Evolutionary conservation across 2,888 invertebrate genomes (phyloP), one percentile per base, ranked within the genome.

Genomic region (Linyphia triangularis): DNA sequence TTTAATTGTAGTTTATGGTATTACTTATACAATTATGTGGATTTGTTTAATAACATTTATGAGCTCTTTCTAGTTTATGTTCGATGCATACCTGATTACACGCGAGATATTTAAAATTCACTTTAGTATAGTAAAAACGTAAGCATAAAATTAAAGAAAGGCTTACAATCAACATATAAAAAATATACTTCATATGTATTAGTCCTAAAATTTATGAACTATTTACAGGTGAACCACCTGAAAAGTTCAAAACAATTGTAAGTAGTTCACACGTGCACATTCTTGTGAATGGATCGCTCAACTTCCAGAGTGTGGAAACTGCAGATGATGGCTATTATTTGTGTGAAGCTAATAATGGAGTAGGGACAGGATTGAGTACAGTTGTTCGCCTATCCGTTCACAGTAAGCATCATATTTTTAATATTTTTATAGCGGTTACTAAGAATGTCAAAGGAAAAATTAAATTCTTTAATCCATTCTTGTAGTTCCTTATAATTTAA

Each of bases 241-340:
- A 89, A 43, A 82, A 90, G 57, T 91, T 89, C 85, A 90, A 89
- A 43, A 90, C 91, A 3, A 89, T 91, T 19, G 90, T 91, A 0
- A 90, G 90, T 83, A 91, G 91, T 77, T 91, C 91, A 13, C 90
- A 96, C 92, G 97, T 98, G 89, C 96, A 96, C 93, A 97, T 97
- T 72, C 91, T 92, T 69, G 97, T 97, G 93, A 98, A 99, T 92
- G 99, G 98, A 91, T 97, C 98, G 79, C 94, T 99, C 88, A 95
- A 96, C 84, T 96, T 99, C 92, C 95, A 96, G 91, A 97, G 97
- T 92, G 97, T 98, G 91, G 96, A 96, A 93, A 97, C 98, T 93
- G 96, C 95, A n/a, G 98, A 98, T 92, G 97, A 97, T 93, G 98
- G 98, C 24, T 97, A 97, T 92, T 98, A 98, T 93, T 67, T 91